phyloP scores from a whole-genome alignment of 2,113 vertebrate genomes.

The Catharus minimus region DNA sequence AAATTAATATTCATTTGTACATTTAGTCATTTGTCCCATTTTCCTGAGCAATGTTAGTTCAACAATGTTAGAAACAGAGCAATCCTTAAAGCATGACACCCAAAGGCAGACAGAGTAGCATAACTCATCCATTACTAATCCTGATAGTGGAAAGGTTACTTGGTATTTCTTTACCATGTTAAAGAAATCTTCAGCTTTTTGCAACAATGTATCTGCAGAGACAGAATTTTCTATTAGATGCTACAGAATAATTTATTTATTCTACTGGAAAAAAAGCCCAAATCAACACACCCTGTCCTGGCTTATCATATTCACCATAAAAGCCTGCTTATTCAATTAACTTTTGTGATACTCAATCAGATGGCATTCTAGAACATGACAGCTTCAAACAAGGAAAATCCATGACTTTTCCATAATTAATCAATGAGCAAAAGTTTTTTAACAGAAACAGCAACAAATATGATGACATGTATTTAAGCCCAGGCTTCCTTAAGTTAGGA shows the following conservation, averaged over 20 bases:
- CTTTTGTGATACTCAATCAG: background rate
- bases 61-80: background rate
- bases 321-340: background rate
- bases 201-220: background rate
- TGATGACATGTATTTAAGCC: background rate
- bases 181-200: background rate
- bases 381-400: background rate
- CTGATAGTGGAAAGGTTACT: background rate
- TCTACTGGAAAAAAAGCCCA: background rate
- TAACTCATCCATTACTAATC: background rate
- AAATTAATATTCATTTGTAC: background rate
- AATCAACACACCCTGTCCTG: background rate
- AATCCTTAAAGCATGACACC: background rate
- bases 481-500: background rate
- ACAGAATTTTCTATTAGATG: background rate
- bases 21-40: background rate
- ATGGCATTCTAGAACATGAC: background rate
- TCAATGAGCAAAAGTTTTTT: background rate
- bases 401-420: background rate
- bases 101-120: background rate
- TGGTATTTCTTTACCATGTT: background rate
- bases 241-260: background rate
- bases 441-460: background rate
- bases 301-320: background rate
- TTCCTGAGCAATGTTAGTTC: background rate